Percentiles rank a stretch among this genome's conserved stretches.
Conservation (phyloP, 1,140 invertebrate genomes). For the Physella acuta region DNA sequence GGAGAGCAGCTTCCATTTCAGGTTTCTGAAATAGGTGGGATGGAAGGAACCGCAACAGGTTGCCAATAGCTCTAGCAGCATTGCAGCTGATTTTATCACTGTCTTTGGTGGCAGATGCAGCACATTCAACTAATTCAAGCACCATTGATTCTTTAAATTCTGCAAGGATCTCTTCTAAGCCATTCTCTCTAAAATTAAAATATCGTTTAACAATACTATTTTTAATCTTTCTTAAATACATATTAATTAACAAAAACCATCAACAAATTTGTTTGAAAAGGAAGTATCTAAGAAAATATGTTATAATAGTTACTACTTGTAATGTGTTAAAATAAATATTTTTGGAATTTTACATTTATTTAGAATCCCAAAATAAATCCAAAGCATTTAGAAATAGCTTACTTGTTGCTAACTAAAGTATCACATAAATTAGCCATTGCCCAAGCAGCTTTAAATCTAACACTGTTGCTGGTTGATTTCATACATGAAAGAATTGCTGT, state of each 20-base stretch:
- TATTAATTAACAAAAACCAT: too few species aligned
- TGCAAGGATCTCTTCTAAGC: conserved; percentile 62
- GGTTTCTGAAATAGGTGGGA: conserved; percentile 53
- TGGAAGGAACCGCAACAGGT: conserved; percentile 71
- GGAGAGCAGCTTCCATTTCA: conserved; percentile 63
- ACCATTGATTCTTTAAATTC: conserved; percentile 71
- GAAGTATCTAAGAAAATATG: too few species aligned
- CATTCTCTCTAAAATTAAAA: conserved; percentile 43
- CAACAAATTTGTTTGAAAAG: too few species aligned
- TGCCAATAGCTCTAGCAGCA: conserved; percentile 77
- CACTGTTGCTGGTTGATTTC: conserved; percentile 68
- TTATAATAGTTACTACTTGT: too few species aligned
- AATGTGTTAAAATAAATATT: too few species aligned
- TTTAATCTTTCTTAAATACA: too few species aligned
- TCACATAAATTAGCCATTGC: conserved; percentile 81
- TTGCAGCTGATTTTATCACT: conserved; percentile 77
- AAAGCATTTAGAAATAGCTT: conserved; percentile 40
- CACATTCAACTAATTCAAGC: conserved; percentile 69
- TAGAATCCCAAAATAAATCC: too few species aligned
- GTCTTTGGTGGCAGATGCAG: conserved; percentile 69
- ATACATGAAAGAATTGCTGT: conserved; percentile 70
- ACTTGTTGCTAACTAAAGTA: conserved; percentile 70
- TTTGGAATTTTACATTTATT: too few species aligned
- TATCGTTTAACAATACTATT: too few species aligned
- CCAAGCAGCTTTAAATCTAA: conserved; percentile 80